Conservation (phyloP, 2,113 vertebrate species). For the Etheostoma cragini region DNA sequence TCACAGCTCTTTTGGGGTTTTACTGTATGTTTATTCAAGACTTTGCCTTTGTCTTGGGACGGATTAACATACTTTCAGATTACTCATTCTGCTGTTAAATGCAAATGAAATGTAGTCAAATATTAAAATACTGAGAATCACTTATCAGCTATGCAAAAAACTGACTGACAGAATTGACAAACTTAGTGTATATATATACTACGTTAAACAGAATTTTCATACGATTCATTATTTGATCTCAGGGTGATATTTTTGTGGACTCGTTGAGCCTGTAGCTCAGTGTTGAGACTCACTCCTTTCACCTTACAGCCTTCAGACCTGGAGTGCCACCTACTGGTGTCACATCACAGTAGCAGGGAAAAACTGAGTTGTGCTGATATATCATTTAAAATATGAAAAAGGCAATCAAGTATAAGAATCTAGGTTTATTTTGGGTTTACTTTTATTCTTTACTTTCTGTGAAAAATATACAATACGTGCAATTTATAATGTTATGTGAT, state of each 20-base stretch:
- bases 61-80: not conserved
- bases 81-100: not conserved
- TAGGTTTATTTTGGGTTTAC: not conserved
- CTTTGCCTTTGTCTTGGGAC: not conserved
- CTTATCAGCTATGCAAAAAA: not conserved
- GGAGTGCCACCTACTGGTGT: constrained; percentile 73
- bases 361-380: not conserved
- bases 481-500: not conserved
- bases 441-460: not conserved
- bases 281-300: not conserved
- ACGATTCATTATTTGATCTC: not conserved
- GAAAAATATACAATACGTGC: not conserved
- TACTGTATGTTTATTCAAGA: not conserved
- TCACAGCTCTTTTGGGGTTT: not conserved
- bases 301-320: constrained; percentile 24
- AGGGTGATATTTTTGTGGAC: not conserved
- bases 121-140: not conserved
- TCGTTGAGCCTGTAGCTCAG: not conserved
- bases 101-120: not conserved
- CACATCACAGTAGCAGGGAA: constrained; percentile 9
- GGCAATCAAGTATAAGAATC: not conserved
- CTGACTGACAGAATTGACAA: not conserved
- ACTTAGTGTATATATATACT: no score
- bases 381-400: not conserved
- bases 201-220: not conserved